Percentiles rank a stretch among this genome's conserved stretches.
phyloP scores from a whole-genome alignment of 2,888 invertebrate species.

The Harpalus rufipes region DNA sequence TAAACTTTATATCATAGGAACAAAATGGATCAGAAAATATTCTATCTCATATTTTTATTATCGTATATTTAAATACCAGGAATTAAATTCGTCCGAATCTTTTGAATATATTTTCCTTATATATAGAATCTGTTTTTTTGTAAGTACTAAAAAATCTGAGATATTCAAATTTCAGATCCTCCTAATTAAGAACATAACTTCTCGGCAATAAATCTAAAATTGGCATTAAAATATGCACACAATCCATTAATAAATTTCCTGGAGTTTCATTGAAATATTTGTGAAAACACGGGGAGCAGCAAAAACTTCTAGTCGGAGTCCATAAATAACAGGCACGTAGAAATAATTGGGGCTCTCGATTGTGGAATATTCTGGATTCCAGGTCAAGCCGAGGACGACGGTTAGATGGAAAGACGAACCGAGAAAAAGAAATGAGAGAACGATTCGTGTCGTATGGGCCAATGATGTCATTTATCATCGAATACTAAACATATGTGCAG shows the following conservation, averaged over 20 bases:
- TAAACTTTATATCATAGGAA: no score
- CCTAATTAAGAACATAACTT: constrained; percentile 40
- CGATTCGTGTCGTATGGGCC: constrained; percentile 44
- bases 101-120: no score
- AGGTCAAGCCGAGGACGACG: constrained; percentile 42
- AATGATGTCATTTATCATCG: constrained; percentile 51
- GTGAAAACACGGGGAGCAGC: constrained; percentile 12
- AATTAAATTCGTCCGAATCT: no score
- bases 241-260: constrained; percentile 54
- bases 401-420: background rate
- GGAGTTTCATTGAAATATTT: constrained; percentile 54
- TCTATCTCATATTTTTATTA: no score
- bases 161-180: background rate
- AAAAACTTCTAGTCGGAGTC: background rate
- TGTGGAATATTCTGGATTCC: constrained; percentile 50
- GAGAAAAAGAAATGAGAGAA: background rate
- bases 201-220: constrained; percentile 17
- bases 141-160: background rate
- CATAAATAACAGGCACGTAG: constrained; percentile 34
- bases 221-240: constrained; percentile 44
- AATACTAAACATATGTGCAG: constrained; percentile 8
- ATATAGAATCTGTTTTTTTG: background rate
- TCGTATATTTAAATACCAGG: no score
- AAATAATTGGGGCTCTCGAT: constrained; percentile 56
- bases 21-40: no score